Evolutionary conservation across 1,140 invertebrate species (phyloP).

Genomic region (Drosophila leontia): DNA sequence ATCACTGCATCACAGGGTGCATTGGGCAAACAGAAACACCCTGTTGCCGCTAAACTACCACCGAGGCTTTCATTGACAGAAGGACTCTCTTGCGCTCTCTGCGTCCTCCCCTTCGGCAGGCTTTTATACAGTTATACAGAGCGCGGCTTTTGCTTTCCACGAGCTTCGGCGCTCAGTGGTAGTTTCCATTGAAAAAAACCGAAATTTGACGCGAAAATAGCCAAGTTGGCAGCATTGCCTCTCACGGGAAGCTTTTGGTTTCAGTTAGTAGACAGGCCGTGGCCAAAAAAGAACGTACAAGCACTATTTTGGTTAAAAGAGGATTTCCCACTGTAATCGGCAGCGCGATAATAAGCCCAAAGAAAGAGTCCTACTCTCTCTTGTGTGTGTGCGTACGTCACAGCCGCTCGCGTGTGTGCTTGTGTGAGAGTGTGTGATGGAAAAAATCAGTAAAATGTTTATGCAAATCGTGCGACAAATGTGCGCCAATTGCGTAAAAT

Average conservation of each 20-base stretch:
- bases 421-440: constrained; percentile 32
- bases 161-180: constrained; percentile 15
- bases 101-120: constrained; percentile 8
- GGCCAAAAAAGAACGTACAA: constrained; percentile 52
- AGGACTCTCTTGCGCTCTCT: constrained; percentile 1
- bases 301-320: constrained; percentile 38
- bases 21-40: background rate
- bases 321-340: constrained; percentile 40
- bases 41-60: constrained; percentile 22
- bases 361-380: constrained; percentile 26
- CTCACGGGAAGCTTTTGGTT: constrained; percentile 3
- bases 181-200: constrained; percentile 1
- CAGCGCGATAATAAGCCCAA: constrained; percentile 49
- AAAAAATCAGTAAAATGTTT: constrained; percentile 74
- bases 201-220: background rate
- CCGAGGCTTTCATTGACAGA: constrained; percentile 9
- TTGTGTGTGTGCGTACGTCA: constrained; percentile 42
- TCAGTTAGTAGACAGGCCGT: constrained; percentile 64
- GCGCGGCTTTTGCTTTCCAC: constrained; percentile 37
- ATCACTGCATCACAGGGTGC: constrained; percentile 1
- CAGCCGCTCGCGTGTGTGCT: constrained; percentile 18
- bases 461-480: constrained; percentile 67
- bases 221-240: background rate
- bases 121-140: constrained; percentile 47
- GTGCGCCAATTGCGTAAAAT: constrained; percentile 66